Percentiles rank a stretch among this genome's conserved stretches.
phyloP scores from a whole-genome alignment of 2,113 vertebrate genomes.

The Pedetes capensis region DNA sequence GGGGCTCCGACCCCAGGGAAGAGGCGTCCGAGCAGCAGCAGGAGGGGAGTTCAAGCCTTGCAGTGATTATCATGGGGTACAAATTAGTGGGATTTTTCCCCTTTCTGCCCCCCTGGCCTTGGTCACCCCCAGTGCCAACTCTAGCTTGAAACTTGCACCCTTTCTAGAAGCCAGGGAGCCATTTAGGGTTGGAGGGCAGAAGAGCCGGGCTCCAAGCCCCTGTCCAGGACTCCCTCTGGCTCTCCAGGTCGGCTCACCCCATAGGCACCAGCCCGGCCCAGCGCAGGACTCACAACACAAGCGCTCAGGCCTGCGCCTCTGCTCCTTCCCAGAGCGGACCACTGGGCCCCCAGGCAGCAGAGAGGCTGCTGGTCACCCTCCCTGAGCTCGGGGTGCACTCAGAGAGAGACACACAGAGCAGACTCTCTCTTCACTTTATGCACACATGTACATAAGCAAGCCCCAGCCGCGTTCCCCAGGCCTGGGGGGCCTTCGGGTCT shows the following conservation, averaged over 20 bases:
- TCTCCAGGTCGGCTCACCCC: neutral
- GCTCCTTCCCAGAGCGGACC: neutral
- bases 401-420: constrained; percentile 52
- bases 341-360: neutral
- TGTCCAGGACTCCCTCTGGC: neutral
- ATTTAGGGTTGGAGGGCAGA: neutral
- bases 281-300: too few relatives aligned
- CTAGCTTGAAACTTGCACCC: neutral
- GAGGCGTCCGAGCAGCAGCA: neutral
- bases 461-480: constrained; percentile 50
- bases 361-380: neutral
- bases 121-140: too few relatives aligned
- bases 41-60: neutral
- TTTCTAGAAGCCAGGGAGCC: neutral
- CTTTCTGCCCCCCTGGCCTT: neutral
- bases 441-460: neutral
- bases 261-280: neutral
- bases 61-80: neutral
- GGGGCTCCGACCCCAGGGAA: neutral
- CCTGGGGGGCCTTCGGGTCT: neutral
- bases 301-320: neutral
- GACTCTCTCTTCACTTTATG: constrained; percentile 11
- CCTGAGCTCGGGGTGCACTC: neutral
- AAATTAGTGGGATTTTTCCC: neutral
- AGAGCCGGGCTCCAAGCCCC: neutral